Percentiles rank a stretch among this genome's conserved stretches.
Evolutionary conservation across 1,140 invertebrate genomes (phyloP).

Genomic region (Copidosoma floridanum): DNA sequence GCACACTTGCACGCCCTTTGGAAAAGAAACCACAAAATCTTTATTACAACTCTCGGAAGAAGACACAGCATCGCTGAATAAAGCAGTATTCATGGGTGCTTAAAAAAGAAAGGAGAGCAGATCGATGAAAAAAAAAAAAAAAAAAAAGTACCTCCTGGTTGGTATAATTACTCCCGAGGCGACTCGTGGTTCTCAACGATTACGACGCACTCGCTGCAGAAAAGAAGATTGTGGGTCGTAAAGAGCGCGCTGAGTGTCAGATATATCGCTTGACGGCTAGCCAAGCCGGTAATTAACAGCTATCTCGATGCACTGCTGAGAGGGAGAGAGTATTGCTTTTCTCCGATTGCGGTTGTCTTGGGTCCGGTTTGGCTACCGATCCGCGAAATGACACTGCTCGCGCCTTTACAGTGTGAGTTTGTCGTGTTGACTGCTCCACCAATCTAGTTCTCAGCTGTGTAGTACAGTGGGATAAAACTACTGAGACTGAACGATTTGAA

Average conservation of each 20-base stretch:
- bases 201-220: background rate
- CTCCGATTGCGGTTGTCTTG: no score
- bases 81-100: conserved; percentile 4
- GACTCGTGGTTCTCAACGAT: conserved; percentile 10
- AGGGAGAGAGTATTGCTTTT: no score
- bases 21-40: background rate
- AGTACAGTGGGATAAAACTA: no score
- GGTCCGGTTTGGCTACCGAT: conserved; percentile 19
- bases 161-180: conserved; percentile 16
- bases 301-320: conserved; percentile 20
- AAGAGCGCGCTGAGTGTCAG: conserved; percentile 11
- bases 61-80: conserved; percentile 1
- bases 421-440: no score
- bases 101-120: no score
- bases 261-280: conserved; percentile 18
- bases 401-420: no score
- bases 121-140: conserved; percentile 11
- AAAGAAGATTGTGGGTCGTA: conserved; percentile 10
- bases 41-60: background rate
- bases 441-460: no score
- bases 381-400: no score
- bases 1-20: background rate
- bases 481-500: no score
- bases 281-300: conserved; percentile 16
- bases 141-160: conserved; percentile 17